Evolutionary conservation across 1,140 invertebrate species (phyloP), one percentile per base, ranked within the genome.

Genomic region (Saccostrea glomerata): DNA sequence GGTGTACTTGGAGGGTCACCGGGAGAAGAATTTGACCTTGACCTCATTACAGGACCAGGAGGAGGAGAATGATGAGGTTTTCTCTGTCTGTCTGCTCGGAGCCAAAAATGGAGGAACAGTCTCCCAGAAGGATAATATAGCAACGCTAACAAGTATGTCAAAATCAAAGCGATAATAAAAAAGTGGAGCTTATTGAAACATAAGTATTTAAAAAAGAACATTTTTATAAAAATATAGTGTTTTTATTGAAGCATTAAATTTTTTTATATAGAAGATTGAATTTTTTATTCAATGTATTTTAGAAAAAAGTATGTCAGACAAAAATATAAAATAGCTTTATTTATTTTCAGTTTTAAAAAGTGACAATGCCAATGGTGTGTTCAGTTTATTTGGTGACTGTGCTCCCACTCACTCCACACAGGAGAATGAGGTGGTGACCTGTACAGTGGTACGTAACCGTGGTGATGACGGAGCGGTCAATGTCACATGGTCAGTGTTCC

Each of bases 361-460:
- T 92, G 94, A 95, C 92, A 93, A 93, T 92, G 94, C 94, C 23
- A 94, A 94, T 92, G 94, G 94, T 20, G 82, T 94, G 88, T 95
- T 94, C 89, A 92, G 92, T 30, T 93, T 94, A 84, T 66, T 86
- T n/a, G 88, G 88, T 54, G 88, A 84, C n/a, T 95, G 94, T 88
- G 86, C 86, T 0, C 93, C 93, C 6, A 83, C 89, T 23, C 30
- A 58, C 25, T 86, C 92, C 6, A 56, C 56, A 1, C 86, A 83
- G 63, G 94, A 94, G 66, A 87, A 84, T 23, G 86, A 60, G 2
- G 88, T 87, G 0, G 86, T 94, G 13, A 87, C 87, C 5, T 95
- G 94, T 91, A 89, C 86, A 6, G 89, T 95, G 13, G 88, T 84
- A 15, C 90, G 94, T 73, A 83, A 82, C 36, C 90, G 91, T 30